Conservation (phyloP, 2,888 invertebrate species). For the Rhagophthalmus giganteus region DNA sequence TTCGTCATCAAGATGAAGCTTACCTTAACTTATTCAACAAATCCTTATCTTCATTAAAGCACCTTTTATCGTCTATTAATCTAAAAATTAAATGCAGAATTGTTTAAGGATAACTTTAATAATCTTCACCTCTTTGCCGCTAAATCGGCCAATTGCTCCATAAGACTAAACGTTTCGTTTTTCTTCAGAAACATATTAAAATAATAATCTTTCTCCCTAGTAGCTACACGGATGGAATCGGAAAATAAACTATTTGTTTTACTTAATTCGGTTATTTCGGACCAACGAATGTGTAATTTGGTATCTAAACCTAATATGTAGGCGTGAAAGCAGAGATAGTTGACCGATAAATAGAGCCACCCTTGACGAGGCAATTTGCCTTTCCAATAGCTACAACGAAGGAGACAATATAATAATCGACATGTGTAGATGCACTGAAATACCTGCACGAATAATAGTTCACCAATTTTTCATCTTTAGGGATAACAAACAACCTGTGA, state of each 20-base stretch:
- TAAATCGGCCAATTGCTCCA: constrained; percentile 94
- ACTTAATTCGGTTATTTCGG: constrained; percentile 80
- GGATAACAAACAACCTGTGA: constrained; percentile 85
- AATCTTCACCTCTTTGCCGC: constrained; percentile 89
- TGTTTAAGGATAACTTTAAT: too few species aligned
- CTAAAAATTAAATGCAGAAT: too few species aligned
- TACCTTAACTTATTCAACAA: constrained; percentile 78
- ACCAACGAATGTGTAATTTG: constrained; percentile 86
- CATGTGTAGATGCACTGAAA: too few species aligned
- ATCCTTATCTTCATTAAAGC: constrained; percentile 86
- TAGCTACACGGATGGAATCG: constrained; percentile 84
- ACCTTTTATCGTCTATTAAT: constrained; percentile 88
- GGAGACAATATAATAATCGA: too few species aligned
- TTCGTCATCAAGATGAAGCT: constrained; percentile 24
- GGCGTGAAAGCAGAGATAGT: constrained; percentile 94
- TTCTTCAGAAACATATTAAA: constrained; percentile 91
- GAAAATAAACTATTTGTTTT: constrained; percentile 80
- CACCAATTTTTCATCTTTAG: constrained; percentile 92
- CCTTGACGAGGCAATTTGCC: constrained; percentile 93
- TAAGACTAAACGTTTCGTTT: constrained; percentile 85
- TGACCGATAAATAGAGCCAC: constrained; percentile 94
- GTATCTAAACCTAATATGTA: constrained; percentile 91
- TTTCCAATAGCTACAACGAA: constrained; percentile 79
- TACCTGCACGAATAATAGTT: constrained; percentile 94
- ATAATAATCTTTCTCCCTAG: constrained; percentile 82